Evolutionary conservation across 1,140 invertebrate genomes (phyloP).

Genomic region (Scaptomyza hsui): DNA sequence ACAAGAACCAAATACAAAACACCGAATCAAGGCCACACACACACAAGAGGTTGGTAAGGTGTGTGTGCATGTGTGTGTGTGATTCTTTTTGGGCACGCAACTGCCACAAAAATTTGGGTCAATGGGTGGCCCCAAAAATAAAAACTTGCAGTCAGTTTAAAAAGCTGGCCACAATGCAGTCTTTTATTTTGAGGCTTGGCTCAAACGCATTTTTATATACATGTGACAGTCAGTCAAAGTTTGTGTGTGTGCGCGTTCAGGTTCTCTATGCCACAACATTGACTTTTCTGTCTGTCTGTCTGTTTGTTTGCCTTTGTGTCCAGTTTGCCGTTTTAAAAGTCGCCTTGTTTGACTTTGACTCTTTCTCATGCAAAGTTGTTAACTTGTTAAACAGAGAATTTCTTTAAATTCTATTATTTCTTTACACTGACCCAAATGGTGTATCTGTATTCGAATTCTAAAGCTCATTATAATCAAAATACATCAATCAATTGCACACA

Average conservation of each 20-base stretch:
- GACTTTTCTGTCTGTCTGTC: background rate
- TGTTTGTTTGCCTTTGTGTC: slow-evolving; percentile 5
- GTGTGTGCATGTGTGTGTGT: background rate
- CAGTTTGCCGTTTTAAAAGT: slow-evolving; percentile 5
- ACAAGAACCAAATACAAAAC: slow-evolving; percentile 5
- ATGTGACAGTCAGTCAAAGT: slow-evolving; percentile 30
- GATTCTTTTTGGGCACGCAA: slow-evolving; percentile 51
- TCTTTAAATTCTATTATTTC: slow-evolving; percentile 72
- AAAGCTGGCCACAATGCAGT: background rate
- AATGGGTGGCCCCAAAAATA: slow-evolving; percentile 56
- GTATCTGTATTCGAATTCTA: background rate
- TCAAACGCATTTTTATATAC: slow-evolving; percentile 64
- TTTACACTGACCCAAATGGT: slow-evolving; percentile 66
- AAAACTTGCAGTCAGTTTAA: slow-evolving; percentile 30
- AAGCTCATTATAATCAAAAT: slow-evolving; percentile 9
- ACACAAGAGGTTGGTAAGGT: slow-evolving; percentile 28
- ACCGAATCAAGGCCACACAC: slow-evolving; percentile 68
- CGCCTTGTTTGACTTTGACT: slow-evolving; percentile 60
- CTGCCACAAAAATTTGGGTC: slow-evolving; percentile 60
- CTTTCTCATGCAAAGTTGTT: slow-evolving; percentile 79
- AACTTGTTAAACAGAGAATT: slow-evolving; percentile 70
- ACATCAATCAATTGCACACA: background rate
- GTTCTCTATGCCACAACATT: background rate
- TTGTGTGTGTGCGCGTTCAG: background rate
- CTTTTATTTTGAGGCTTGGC: slow-evolving; percentile 31